Evolutionary conservation across 2,113 vertebrate species (phyloP).

Genomic region (Oenanthe melanoleuca): DNA sequence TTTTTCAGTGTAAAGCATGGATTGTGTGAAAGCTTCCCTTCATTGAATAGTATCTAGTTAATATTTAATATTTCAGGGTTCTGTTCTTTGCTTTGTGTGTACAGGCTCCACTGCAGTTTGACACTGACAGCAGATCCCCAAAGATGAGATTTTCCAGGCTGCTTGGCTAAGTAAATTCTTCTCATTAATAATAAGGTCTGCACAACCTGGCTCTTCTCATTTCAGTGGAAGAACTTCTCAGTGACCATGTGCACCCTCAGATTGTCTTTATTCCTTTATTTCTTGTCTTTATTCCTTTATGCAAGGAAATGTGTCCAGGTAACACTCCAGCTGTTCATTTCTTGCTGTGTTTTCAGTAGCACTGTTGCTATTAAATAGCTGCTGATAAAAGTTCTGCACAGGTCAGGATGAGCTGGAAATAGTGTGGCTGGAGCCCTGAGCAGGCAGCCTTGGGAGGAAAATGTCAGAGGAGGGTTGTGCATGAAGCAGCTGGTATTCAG

Average conservation of each 20-base stretch:
- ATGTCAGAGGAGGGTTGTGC: not conserved
- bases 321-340: not conserved
- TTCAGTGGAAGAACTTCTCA: not conserved
- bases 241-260: fast-evolving
- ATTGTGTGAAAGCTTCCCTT: not conserved
- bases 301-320: not conserved
- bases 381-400: not conserved
- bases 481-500: not conserved
- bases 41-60: not conserved
- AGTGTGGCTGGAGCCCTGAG: not conserved
- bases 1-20: not conserved
- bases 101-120: not conserved
- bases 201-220: not conserved
- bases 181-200: not conserved
- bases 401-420: not conserved
- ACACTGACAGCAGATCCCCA: not conserved
- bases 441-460: not conserved
- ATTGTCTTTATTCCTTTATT: not conserved
- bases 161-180: not conserved
- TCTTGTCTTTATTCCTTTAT: not conserved
- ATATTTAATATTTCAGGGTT: not conserved
- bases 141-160: not conserved
- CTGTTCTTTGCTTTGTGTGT: not conserved
- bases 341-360: not conserved
- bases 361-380: not conserved